Percentiles rank a stretch among this genome's conserved stretches.
These are phyloP conservation scores for Sicus ferrugineus DNA, from an alignment of 2,888 invertebrate species.

Conservation along the genomic window DNA sequence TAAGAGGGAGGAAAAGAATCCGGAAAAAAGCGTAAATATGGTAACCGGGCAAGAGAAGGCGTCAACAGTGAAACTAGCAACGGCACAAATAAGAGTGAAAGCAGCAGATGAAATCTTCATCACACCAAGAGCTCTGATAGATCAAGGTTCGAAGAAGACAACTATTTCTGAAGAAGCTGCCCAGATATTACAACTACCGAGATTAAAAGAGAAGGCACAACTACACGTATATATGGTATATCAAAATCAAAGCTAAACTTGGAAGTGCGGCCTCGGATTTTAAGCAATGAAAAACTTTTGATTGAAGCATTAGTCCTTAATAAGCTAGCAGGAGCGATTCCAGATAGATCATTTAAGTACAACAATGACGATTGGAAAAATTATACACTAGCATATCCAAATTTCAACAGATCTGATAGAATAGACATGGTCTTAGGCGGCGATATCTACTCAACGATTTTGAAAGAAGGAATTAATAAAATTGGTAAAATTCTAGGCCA, in stretches of 20 bases:
- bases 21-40: conserved; percentile 6
- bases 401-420: not conserved
- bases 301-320: not conserved
- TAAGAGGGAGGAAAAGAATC: too few species aligned
- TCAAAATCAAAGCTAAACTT: not conserved
- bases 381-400: conserved; percentile 4
- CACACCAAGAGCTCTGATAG: conserved; percentile 1
- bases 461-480: not conserved
- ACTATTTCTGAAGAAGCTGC: conserved; percentile 4
- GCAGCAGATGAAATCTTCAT: conserved; percentile 9
- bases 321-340: conserved; percentile 1
- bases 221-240: not conserved
- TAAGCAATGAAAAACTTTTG: not conserved
- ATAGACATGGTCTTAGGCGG: too few species aligned
- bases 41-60: not conserved
- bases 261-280: not conserved
- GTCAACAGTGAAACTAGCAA: not conserved
- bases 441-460: not conserved
- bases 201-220: not conserved
- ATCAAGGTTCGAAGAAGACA: conserved; percentile 1
- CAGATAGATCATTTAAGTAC: not conserved
- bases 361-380: conserved; percentile 1
- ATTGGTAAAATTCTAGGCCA: not conserved
- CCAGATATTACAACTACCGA: conserved; percentile 4
- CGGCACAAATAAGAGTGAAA: conserved; percentile 9